Percentiles rank a stretch among this genome's conserved stretches.
phyloP scores from a whole-genome alignment of 2,888 invertebrate species.

The Altica lythri region DNA sequence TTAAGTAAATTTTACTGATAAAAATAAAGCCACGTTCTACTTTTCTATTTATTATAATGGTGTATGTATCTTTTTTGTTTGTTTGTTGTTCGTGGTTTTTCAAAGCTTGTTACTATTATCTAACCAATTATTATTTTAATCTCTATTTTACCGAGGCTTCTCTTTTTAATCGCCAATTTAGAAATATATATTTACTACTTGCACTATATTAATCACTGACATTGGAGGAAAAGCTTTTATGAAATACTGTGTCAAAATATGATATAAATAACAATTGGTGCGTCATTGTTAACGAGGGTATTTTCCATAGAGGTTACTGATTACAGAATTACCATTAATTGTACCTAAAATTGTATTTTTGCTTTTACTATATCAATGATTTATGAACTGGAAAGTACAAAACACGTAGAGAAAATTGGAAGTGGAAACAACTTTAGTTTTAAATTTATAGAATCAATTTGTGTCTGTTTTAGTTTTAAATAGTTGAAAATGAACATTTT shows the following conservation, averaged over 20 bases:
- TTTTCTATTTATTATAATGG: too few relatives aligned
- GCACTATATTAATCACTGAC: not conserved
- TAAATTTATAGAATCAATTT: too few relatives aligned
- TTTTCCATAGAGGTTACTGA: not conserved
- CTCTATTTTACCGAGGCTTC: not conserved
- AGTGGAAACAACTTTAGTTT: too few relatives aligned
- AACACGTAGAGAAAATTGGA: too few relatives aligned
- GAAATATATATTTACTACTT: not conserved
- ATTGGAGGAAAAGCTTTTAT: not conserved
- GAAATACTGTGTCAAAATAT: not conserved
- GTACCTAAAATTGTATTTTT: too few relatives aligned
- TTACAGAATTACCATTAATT: not conserved
- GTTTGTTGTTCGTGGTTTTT: too few relatives aligned
- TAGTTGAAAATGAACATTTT: too few relatives aligned
- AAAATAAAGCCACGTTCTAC: too few relatives aligned
- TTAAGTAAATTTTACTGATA: slow-evolving; percentile 1
- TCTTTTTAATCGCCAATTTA: slow-evolving; percentile 1
- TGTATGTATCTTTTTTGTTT: too few relatives aligned
- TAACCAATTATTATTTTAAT: not conserved
- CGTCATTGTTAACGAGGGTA: not conserved
- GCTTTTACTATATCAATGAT: too few relatives aligned
- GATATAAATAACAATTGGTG: not conserved
- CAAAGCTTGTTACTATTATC: not conserved
- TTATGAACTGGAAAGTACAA: too few relatives aligned
- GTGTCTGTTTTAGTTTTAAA: too few relatives aligned